Percentiles rank a stretch among this genome's conserved stretches.
Evolutionary conservation across 1,140 invertebrate species (phyloP).

Genomic region (Popillia japonica): DNA sequence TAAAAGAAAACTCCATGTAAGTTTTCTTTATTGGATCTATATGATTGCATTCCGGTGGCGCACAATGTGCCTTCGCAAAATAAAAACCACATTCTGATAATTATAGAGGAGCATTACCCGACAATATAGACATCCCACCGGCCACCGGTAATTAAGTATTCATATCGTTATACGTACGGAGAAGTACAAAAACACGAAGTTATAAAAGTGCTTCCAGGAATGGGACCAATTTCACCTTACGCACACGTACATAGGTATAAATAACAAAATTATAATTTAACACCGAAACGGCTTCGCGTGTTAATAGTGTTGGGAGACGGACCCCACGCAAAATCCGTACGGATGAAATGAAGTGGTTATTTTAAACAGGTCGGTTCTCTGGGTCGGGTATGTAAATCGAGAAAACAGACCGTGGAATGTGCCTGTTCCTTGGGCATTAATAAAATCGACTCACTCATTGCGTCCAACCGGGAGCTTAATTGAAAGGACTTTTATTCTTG

Average conservation of each 20-base stretch:
- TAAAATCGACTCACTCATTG: background rate
- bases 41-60: conserved; percentile 13
- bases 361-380: conserved; percentile 27
- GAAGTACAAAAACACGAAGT: conserved; percentile 23
- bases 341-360: conserved; percentile 33
- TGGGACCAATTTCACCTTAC: conserved; percentile 26
- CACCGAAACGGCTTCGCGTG: conserved; percentile 33
- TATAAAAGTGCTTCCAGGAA: conserved; percentile 31
- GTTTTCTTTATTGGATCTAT: background rate
- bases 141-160: conserved; percentile 31
- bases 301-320: conserved; percentile 29
- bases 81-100: conserved; percentile 22
- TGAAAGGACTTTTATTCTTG: conserved; percentile 13
- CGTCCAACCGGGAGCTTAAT: conserved; percentile 22
- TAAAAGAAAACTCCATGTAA: background rate
- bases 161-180: conserved; percentile 26
- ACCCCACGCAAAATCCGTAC: conserved; percentile 18
- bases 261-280: conserved; percentile 35
- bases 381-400: conserved; percentile 26
- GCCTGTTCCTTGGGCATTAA: conserved; percentile 17
- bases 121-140: conserved; percentile 34
- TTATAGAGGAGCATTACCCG: conserved; percentile 18
- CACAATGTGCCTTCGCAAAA: conserved; percentile 11
- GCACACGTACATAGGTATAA: conserved; percentile 19
- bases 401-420: background rate